Evolutionary conservation across 1,140 invertebrate genomes (phyloP).

Genomic region (Drosophila asahinai): DNA sequence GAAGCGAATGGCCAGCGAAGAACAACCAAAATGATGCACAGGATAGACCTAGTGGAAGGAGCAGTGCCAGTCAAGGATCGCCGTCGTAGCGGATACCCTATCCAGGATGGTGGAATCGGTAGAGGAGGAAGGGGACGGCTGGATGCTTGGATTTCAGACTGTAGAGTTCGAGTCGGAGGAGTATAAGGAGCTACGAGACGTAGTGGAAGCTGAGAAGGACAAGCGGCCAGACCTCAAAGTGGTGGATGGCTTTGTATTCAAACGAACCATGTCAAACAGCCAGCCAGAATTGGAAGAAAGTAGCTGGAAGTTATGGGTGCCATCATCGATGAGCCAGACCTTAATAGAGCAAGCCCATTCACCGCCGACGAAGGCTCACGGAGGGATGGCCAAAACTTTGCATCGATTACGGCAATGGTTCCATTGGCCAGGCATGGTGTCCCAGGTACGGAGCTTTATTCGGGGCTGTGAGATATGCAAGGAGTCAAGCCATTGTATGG

Average conservation of each 20-base stretch:
- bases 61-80: too few relatives aligned
- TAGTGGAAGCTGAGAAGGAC: background rate
- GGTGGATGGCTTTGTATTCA: slow-evolving; percentile 1
- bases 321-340: background rate
- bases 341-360: slow-evolving; percentile 1
- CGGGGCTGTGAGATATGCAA: background rate
- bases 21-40: too few relatives aligned
- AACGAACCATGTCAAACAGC: background rate
- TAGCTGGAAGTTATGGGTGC: slow-evolving; percentile 13
- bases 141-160: slow-evolving; percentile 2
- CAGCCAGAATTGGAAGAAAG: background rate
- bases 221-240: slow-evolving; percentile 1
- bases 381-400: slow-evolving; percentile 1
- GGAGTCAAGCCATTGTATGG: too few relatives aligned
- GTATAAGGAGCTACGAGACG: background rate
- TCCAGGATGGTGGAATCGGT: background rate
- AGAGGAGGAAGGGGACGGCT: background rate
- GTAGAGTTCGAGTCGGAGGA: slow-evolving; percentile 3
- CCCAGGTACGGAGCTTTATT: background rate
- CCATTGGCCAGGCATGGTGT: slow-evolving; percentile 11
- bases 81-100: slow-evolving; percentile 1
- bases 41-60: too few relatives aligned
- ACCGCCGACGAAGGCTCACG: background rate
- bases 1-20: too few relatives aligned
- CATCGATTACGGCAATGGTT: background rate